Base-by-base conservation (phyloP, 1,140 invertebrate species). In the Bombus sibiricus region DNA sequence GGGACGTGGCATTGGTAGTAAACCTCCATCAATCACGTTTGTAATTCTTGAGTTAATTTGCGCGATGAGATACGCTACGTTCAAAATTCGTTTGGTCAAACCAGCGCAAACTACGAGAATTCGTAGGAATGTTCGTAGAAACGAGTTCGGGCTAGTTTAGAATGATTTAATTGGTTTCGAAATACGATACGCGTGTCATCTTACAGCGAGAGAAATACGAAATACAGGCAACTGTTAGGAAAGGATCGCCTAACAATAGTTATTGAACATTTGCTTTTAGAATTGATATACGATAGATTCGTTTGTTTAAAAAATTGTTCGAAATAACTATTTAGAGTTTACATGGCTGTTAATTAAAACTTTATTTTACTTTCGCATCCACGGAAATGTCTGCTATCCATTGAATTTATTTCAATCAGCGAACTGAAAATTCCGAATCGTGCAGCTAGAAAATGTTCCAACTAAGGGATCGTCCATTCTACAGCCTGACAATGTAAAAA, bases 271-370 rank as follows among this genome's bases (percentile, higher is more conserved):
- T 32, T n/a, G n/a, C 0, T n/a, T 32, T 18, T 15, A n/a, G 2
- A n/a, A 39, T 69, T 10, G 34, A 39, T 25, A 9, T 32, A 1
- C 1, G n/a, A 73, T 43, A 10, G 9, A n/a, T n/a, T 73, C 41
- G 15, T n/a, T 41, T 1, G 28, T 13, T 12, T 12, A 0, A 8
- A 12, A 10, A 39, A 28, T 69, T 5, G 3, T 0, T 5, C 10
- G 10, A 12, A 28, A 39, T 3, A 37, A 62, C 3, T 10, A 62
- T 8, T 0, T 8, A 53, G 18, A 8, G 22, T 8, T 22, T 22
- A 22, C 6, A 18, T 53, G 5, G 47, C 5, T 53, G 6, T 53
- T 53, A 22, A 53, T 22, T 22, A 53, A 22, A 22, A 22, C 5
- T 18, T 18, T 53, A 62, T 13, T 10, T 62, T 5, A n/a, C 10